Conservation (phyloP, 2,888 invertebrate species). For the Carabus problematicus region DNA sequence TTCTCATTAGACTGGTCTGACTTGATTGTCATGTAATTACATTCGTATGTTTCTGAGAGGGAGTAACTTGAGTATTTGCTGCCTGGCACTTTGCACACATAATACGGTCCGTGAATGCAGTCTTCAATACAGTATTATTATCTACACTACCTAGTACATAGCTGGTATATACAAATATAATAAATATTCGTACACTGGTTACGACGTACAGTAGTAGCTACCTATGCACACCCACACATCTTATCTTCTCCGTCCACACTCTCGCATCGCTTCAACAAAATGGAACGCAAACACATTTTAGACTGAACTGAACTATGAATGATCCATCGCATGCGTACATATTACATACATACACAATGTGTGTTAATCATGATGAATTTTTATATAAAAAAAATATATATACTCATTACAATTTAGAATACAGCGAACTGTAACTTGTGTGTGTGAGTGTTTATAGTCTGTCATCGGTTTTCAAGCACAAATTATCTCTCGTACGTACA, state of each 20-base stretch:
- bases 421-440: too few species aligned
- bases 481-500: too few species aligned
- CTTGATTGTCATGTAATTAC: conserved; percentile 46
- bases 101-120: not conserved
- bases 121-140: conserved; percentile 25
- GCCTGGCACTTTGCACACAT: conserved; percentile 36
- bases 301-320: too few species aligned
- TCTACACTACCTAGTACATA: conserved; percentile 14
- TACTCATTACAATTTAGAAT: too few species aligned
- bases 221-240: too few species aligned
- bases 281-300: conserved; percentile 12
- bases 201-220: too few species aligned
- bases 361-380: too few species aligned
- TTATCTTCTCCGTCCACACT: conserved; percentile 31
- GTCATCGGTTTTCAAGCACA: too few species aligned
- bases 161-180: not conserved
- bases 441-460: too few species aligned
- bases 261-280: conserved; percentile 30
- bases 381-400: too few species aligned
- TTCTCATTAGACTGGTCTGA: conserved; percentile 43
- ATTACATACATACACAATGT: too few species aligned
- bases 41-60: conserved; percentile 44
- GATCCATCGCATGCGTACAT: too few species aligned
- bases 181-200: not conserved
- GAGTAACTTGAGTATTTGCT: conserved; percentile 45